A percentile compares a stretch with the other conserved stretches of the same genome.
Evolutionary conservation across 2,888 invertebrate species (phyloP).

Genomic region (Chymomyza fuscimana): DNA sequence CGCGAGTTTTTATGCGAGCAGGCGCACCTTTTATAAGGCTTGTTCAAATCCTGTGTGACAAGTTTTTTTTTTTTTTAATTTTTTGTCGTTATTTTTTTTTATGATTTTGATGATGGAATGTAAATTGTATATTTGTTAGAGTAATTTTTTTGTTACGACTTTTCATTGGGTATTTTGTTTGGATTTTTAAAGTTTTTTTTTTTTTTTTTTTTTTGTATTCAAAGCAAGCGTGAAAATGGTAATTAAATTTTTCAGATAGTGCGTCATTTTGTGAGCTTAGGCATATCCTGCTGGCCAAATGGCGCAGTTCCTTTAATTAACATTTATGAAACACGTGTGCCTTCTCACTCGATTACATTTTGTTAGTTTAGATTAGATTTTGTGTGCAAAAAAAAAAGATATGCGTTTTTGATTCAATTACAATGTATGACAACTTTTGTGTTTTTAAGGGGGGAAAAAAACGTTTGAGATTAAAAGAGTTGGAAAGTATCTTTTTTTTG

Average conservation of each 20-base stretch:
- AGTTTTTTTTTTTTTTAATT: slow-evolving; percentile 60
- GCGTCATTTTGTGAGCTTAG: slow-evolving; percentile 53
- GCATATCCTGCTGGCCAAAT: slow-evolving; percentile 30
- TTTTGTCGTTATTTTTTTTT: slow-evolving; percentile 20
- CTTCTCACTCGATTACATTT: neutral
- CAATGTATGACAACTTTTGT: neutral
- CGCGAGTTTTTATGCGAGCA: slow-evolving; percentile 40
- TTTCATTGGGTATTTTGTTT: slow-evolving; percentile 11
- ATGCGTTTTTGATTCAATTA: neutral
- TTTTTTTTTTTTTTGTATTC: slow-evolving; percentile 28
- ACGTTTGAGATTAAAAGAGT: no score
- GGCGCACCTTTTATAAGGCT: slow-evolving; percentile 21
- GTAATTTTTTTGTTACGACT: slow-evolving; percentile 31
- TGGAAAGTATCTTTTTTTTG: no score
- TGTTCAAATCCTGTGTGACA: slow-evolving; percentile 60
- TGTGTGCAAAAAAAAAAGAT: slow-evolving; percentile 1
- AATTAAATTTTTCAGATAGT: slow-evolving; percentile 56
- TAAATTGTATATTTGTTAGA: slow-evolving; percentile 49
- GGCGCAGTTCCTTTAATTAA: slow-evolving; percentile 48
- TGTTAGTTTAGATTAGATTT: neutral
- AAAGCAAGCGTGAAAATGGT: slow-evolving; percentile 50
- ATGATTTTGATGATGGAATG: neutral
- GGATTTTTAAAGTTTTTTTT: slow-evolving; percentile 36
- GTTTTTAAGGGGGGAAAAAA: neutral
- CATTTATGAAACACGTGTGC: neutral